Percentiles rank a stretch among this genome's conserved stretches.
phyloP scores from a whole-genome alignment of 2,797 vertebrate species.

The Pseudomugil tenellus region DNA sequence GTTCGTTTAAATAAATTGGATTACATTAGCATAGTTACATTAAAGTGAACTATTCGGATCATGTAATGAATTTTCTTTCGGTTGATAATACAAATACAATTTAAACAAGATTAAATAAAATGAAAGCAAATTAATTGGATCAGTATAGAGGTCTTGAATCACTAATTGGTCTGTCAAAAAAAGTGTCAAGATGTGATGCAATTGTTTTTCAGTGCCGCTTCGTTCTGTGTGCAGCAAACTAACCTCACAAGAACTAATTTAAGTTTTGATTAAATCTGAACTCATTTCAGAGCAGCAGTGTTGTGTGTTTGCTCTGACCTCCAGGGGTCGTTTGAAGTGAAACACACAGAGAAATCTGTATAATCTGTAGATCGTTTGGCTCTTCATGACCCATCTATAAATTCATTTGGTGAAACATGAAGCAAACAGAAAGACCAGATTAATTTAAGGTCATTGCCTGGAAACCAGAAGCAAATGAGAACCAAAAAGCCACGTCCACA shows the following conservation, averaged over 20 bases:
- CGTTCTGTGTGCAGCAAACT: not conserved
- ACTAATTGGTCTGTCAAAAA: too few relatives aligned
- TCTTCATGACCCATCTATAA: not conserved
- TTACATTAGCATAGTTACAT: not conserved
- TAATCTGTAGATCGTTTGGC: not conserved
- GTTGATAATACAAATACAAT: not conserved
- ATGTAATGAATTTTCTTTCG: not conserved
- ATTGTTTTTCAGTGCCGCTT: too few relatives aligned
- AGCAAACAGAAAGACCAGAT: not conserved
- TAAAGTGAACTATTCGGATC: not conserved
- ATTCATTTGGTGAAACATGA: not conserved
- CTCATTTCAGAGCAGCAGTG: not conserved
- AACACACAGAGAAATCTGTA: not conserved
- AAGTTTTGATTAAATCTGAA: not conserved
- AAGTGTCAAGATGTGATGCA: not conserved
- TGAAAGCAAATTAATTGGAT: not conserved
- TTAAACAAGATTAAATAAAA: not conserved
- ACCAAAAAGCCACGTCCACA: not conserved
- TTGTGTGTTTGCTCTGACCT: not conserved
- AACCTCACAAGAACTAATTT: not conserved
- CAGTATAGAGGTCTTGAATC: too few relatives aligned
- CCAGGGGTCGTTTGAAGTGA: not conserved
- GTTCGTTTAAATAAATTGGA: not conserved
- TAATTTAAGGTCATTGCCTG: not conserved
- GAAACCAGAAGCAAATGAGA: not conserved